A percentile compares a stretch with the other conserved stretches of the same genome.
These are phyloP conservation scores for Drosophila pachea DNA, from an alignment of 1,140 invertebrate genomes.

Conservation along the genomic window DNA sequence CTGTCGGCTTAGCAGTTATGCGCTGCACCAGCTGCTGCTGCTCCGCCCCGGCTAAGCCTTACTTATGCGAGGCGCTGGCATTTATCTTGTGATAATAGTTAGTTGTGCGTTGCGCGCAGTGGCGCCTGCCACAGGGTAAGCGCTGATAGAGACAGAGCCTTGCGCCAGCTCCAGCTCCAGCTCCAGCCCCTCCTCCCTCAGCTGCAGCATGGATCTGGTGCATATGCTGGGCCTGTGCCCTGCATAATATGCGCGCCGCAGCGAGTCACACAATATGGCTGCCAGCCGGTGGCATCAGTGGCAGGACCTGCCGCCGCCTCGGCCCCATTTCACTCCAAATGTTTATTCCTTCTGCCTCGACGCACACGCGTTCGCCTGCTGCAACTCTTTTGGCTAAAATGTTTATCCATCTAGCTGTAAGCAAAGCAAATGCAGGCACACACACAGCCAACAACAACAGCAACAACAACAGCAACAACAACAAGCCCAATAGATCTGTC, in stretches of 20 bases:
- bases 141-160: too few species aligned
- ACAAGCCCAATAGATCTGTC: constrained; percentile 68
- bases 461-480: constrained; percentile 36
- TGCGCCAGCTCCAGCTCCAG: constrained; percentile 14
- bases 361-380: constrained; percentile 12
- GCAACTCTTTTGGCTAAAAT: constrained; percentile 49
- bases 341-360: neutral
- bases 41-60: constrained; percentile 56
- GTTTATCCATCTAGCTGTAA: constrained; percentile 71
- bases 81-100: constrained; percentile 76
- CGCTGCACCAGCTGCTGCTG: constrained; percentile 39
- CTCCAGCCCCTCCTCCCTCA: constrained; percentile 10
- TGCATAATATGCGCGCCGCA: constrained; percentile 59
- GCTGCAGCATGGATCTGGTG: constrained; percentile 6
- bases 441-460: constrained; percentile 22
- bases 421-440: constrained; percentile 57
- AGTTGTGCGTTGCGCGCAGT: constrained; percentile 48
- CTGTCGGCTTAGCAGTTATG: constrained; percentile 65
- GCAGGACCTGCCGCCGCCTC: too few species aligned
- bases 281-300: neutral
- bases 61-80: constrained; percentile 67
- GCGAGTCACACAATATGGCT: constrained; percentile 42
- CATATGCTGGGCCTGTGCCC: constrained; percentile 40
- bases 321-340: neutral
- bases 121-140: neutral